These are phyloP conservation scores for Pyrgus malvae DNA, from an alignment of 2,888 invertebrate species.

Conservation along the genomic window DNA sequence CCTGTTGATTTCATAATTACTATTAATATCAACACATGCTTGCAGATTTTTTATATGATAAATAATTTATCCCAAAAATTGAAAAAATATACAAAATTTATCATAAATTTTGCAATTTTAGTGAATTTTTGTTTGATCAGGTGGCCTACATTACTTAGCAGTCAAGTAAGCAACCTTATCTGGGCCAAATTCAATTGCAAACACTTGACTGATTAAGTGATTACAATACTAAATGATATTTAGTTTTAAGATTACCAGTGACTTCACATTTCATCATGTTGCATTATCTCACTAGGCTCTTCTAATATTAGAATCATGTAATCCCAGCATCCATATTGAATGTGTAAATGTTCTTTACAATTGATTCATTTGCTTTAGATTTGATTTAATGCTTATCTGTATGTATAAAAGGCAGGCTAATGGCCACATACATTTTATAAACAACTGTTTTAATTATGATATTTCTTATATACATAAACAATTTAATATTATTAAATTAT, in stretches of 20 bases:
- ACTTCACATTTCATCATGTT: slow-evolving; percentile 25
- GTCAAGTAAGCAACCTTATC: slow-evolving; percentile 67
- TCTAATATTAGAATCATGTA: slow-evolving; percentile 24
- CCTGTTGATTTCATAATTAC: slow-evolving; percentile 53
- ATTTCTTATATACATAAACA: no score
- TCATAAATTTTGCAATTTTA: not conserved
- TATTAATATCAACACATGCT: not conserved
- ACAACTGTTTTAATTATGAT: no score
- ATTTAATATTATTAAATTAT: no score
- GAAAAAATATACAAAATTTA: not conserved
- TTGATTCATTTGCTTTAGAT: slow-evolving; percentile 9
- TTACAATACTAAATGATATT: slow-evolving; percentile 28
- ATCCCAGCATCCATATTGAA: slow-evolving; percentile 9
- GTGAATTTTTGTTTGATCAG: slow-evolving; percentile 58
- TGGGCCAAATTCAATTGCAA: slow-evolving; percentile 60
- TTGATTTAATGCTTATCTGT: slow-evolving; percentile 3
- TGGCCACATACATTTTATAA: not conserved
- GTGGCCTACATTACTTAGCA: slow-evolving; percentile 60
- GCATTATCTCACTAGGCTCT: slow-evolving; percentile 23
- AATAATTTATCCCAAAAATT: no score
- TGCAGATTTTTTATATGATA: no score
- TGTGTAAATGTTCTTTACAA: slow-evolving; percentile 1
- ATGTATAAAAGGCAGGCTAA: not conserved
- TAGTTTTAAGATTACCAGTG: slow-evolving; percentile 17
- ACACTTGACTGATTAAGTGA: slow-evolving; percentile 59